A percentile compares a stretch with the other conserved stretches of the same genome.
phyloP scores from a whole-genome alignment of 2,888 invertebrate species.

The Tipula unca region DNA sequence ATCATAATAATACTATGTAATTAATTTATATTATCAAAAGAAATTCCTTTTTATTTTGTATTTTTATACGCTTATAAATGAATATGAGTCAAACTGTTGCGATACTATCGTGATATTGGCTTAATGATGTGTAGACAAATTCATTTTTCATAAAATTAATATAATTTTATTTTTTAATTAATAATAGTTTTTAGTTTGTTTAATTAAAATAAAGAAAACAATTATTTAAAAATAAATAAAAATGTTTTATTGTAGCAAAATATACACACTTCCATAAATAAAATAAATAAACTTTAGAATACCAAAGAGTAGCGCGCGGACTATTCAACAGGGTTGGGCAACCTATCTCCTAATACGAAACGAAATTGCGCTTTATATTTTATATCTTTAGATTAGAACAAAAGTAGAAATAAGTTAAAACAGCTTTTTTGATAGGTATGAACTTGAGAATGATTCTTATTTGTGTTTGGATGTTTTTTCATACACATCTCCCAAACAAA shows the following conservation, averaged over 20 bases:
- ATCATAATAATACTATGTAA: not conserved
- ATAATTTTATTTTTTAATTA: not conserved
- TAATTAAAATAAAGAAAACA: not conserved
- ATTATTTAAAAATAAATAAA: not conserved
- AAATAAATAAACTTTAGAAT: not conserved
- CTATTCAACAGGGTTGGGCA: no score
- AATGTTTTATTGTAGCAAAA: not conserved
- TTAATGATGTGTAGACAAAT: not conserved
- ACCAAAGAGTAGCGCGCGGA: no score
- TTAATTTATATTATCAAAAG: constrained; percentile 17
- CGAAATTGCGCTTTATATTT: no score
- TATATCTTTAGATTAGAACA: no score
- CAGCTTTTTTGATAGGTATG: no score
- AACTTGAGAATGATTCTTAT: no score
- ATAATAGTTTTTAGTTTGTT: not conserved
- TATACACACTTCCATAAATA: not conserved
- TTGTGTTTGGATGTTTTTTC: no score
- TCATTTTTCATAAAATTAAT: not conserved
- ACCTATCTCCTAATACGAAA: no score
- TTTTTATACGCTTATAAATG: not conserved
- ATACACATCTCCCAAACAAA: no score
- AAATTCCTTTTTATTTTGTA: constrained; percentile 15
- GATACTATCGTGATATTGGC: not conserved
- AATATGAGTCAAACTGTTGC: not conserved
- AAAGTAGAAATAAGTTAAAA: no score